Percentiles rank a stretch among this genome's conserved stretches.
Evolutionary conservation across 2,113 vertebrate species (phyloP).

Genomic region (Orthochromis indermauri): DNA sequence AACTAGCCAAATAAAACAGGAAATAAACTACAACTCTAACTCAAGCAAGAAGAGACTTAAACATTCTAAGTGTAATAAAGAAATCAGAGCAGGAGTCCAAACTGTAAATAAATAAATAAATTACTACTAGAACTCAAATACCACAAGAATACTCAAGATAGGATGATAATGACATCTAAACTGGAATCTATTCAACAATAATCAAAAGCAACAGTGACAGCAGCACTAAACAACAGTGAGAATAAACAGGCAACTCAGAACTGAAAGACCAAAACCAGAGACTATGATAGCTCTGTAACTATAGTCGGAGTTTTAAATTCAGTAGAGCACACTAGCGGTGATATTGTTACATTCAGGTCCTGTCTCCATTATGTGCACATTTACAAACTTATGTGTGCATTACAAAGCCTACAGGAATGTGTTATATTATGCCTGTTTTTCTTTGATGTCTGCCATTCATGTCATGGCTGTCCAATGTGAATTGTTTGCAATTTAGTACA

Average conservation of each 20-base stretch:
- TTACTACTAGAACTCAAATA: not conserved
- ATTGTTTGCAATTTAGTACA: not conserved
- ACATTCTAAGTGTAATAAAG: not conserved
- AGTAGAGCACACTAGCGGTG: not conserved
- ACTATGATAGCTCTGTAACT: not conserved
- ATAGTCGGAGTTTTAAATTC: not conserved
- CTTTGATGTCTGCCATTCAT: constrained; percentile 10
- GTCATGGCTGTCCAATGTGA: constrained; percentile 3
- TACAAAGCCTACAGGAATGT: not conserved
- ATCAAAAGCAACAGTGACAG: not conserved
- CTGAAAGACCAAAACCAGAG: not conserved
- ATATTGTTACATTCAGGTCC: not conserved
- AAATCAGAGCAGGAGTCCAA: not conserved
- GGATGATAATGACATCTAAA: not conserved
- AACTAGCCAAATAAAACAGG: not conserved
- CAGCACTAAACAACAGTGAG: not conserved
- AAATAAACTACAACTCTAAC: not conserved
- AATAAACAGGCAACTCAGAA: not conserved
- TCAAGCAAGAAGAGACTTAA: not conserved
- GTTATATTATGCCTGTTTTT: not conserved
- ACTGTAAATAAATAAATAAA: not conserved
- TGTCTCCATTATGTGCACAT: not conserved
- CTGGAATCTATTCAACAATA: not conserved
- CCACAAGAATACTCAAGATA: not conserved
- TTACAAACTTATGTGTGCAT: not conserved